Base-by-base conservation (phyloP, 1,140 invertebrate species). In the Radopholus similis region DNA sequence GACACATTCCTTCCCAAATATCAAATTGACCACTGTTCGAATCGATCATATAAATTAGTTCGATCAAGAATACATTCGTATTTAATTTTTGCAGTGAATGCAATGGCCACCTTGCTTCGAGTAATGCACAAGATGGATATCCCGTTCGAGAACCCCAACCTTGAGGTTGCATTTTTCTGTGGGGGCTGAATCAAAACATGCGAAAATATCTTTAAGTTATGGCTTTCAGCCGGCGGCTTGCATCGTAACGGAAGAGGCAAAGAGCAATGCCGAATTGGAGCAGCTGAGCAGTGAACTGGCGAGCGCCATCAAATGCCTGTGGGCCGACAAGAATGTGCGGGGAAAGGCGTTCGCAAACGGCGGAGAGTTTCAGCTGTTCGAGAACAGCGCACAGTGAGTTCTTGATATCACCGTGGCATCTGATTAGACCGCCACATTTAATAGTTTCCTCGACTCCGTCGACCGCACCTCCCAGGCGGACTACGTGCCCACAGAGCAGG, bases 401-500 rank as follows among this genome's bases (percentile, higher is more conserved):
- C n/a, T n/a, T n/a, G n/a, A n/a, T n/a, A n/a, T n/a, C n/a, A n/a
- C n/a, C n/a, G n/a, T n/a, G n/a, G n/a, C n/a, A n/a, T n/a, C n/a
- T n/a, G n/a, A n/a, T n/a, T n/a, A n/a, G n/a, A n/a, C n/a, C n/a
- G n/a, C n/a, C n/a, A n/a, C n/a, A n/a, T n/a, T n/a, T n/a, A n/a
- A n/a, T 56, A 81, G 79, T 67, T 81, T 81, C 44, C 70, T 81
- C 53, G 91, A 92, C 88, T 90, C 92, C 87, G 90, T 97, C 84
- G 92, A 95, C 86, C 88, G 93, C 85, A 92, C 96, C 82, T 90
- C 91, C 81, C 88, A 88, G 80, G 87, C 88, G 80, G 89, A 92
- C 87, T 96, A 96, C 87, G 88, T 93, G 84, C 93, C 93, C 70
- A 92, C 91, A 77, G 90, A 95, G 87, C 93, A 96, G 87, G 93